These are phyloP conservation scores for Pterostichus madidus DNA, from an alignment of 2,888 invertebrate genomes.

Conservation along the genomic window DNA sequence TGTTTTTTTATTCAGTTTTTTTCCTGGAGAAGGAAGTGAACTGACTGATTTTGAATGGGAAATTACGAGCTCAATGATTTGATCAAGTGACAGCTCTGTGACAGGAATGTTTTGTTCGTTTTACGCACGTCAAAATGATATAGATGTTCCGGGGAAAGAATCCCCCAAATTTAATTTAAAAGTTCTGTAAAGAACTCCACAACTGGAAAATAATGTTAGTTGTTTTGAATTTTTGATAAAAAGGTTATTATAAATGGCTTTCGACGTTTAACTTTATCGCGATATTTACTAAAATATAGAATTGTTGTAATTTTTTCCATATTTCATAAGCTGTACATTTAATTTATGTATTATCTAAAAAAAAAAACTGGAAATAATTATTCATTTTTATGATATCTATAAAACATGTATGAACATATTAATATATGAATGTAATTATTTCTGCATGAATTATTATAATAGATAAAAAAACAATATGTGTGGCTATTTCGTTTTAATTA, in stretches of 20 bases:
- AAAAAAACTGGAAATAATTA: no score
- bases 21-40: slow-evolving; percentile 32
- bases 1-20: slow-evolving; percentile 39
- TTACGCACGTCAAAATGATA: slow-evolving; percentile 28
- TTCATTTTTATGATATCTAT: slow-evolving; percentile 5
- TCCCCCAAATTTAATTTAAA: slow-evolving; percentile 4
- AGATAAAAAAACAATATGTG: slow-evolving; percentile 22
- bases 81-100: slow-evolving; percentile 32
- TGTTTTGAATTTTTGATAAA: neutral
- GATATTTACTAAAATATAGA: no score
- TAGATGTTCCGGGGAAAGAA: slow-evolving; percentile 22
- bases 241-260: no score
- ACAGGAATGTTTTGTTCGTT: slow-evolving; percentile 36
- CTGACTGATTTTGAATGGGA: slow-evolving; percentile 48
- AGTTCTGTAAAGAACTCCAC: slow-evolving; percentile 3
- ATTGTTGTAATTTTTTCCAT: no score
- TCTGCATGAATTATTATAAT: neutral
- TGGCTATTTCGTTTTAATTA: slow-evolving; percentile 53
- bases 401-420: slow-evolving; percentile 1
- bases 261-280: no score
- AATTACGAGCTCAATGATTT: slow-evolving; percentile 46
- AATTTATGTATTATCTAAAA: no score
- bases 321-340: no score
- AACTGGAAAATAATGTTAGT: slow-evolving; percentile 26
- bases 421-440: slow-evolving; percentile 35